Base-by-base conservation (phyloP, 2,888 invertebrate species). In the Parasteatoda lunata region DNA sequence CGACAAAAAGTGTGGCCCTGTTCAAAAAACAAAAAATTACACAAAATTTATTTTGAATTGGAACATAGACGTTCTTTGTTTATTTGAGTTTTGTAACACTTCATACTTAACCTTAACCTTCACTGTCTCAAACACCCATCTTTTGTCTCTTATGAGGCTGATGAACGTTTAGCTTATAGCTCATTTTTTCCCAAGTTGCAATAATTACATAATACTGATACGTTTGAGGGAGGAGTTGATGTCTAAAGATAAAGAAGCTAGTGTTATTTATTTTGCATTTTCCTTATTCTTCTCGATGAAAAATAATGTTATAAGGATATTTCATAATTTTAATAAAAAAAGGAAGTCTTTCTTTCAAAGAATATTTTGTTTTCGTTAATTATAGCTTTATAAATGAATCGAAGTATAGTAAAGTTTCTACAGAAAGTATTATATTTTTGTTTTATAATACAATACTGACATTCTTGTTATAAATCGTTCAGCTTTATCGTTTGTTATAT, bases 91-190 rank as follows among this genome's bases (percentile, higher is more conserved):
- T 49, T 49, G 11, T 45, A 68, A 68, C 68, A 30, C 68, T 1
- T 4, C 30, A 30, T 30, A 15, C 68, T 68, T 68, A 5, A 68
- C 49, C 70, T 70, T 48, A 70, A 70, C 70, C 70, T 70, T 70
- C 9, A 49, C n/a, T n/a, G 4, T 4, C n/a, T 5, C 59, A 13
- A n/a, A 59, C 9, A 59, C 11, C 11, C 59, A 9, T 13, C n/a
- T 59, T 59, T 59, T 59, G 59, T 59, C n/a, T 13, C 9, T 4
- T 13, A 59, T 59, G 59, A 4, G 9, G 59, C 9, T 59, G n/a
- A 59, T 9, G 9, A 13, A n/a, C 9, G n/a, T 9, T 9, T 59
- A 13, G 8, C 9, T 13, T 59, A 13, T 59, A 9, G n/a, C n/a
- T 59, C n/a, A 59, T 8, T 59, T 0, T 13, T 9, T 59, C n/a